A percentile compares a stretch with the other conserved stretches of the same genome.
These are phyloP conservation scores for Idaea straminata DNA, from an alignment of 2,888 invertebrate genomes.

Conservation along the genomic window DNA sequence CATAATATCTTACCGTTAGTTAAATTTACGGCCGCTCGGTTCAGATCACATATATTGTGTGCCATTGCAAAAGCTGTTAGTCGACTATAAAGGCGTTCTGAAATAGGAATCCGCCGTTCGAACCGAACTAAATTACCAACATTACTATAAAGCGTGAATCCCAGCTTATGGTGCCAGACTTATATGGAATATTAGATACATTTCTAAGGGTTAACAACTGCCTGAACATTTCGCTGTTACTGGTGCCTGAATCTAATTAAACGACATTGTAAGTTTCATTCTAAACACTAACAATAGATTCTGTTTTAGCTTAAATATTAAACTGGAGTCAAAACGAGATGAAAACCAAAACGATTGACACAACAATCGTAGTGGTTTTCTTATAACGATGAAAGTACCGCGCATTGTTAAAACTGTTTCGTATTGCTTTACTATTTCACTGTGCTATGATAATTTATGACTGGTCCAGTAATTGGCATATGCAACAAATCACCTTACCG, in stretches of 20 bases:
- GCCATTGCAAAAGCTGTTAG: slow-evolving; percentile 13
- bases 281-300: neutral
- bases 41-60: slow-evolving; percentile 10
- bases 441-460: slow-evolving; percentile 30
- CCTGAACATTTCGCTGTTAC: neutral
- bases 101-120: slow-evolving; percentile 27
- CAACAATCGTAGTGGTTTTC: neutral
- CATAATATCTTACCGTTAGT: slow-evolving; percentile 16
- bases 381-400: neutral
- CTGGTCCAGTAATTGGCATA: slow-evolving; percentile 44
- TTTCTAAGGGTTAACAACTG: slow-evolving; percentile 32
- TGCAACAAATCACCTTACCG: slow-evolving; percentile 42
- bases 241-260: slow-evolving; percentile 21
- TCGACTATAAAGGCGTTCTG: slow-evolving; percentile 17
- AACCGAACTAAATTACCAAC: slow-evolving; percentile 50
- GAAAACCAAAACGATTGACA: neutral
- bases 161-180: slow-evolving; percentile 56
- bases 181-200: slow-evolving; percentile 58
- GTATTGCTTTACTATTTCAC: slow-evolving; percentile 4
- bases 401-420: neutral
- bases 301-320: neutral
- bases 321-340: neutral
- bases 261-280: neutral
- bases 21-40: slow-evolving; percentile 11
- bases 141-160: slow-evolving; percentile 59